A percentile compares a stretch with the other conserved stretches of the same genome.
phyloP scores from a whole-genome alignment of 2,113 vertebrate species.

The Coracopsis vasa region DNA sequence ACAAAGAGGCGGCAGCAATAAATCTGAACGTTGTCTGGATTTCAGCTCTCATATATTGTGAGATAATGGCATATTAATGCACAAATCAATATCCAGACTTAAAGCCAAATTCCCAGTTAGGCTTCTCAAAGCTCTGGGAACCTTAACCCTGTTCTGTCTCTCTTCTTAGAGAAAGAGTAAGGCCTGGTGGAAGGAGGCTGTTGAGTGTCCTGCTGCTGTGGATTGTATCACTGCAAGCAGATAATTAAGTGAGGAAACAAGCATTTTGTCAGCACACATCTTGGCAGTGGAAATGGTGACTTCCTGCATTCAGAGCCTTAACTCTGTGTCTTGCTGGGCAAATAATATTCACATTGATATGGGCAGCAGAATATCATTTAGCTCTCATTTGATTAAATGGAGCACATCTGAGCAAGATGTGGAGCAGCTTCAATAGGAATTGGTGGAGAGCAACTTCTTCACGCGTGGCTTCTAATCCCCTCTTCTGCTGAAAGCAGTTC shows the following conservation, averaged over 20 bases:
- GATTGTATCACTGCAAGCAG: rapidly evolving
- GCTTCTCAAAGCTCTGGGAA: background rate
- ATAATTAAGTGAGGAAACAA: background rate
- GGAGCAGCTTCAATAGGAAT: background rate
- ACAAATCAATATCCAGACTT: conserved; percentile 2
- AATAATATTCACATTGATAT: background rate
- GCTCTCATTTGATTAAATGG: background rate
- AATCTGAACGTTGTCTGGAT: background rate
- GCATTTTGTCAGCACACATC: background rate
- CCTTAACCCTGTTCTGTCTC: background rate
- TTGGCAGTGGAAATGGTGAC: background rate
- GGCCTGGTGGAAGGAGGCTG: background rate
- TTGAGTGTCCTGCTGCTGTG: background rate
- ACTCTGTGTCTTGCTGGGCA: rapidly evolving
- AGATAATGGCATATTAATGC: conserved; percentile 52
- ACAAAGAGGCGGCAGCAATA: background rate
- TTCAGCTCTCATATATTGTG: background rate
- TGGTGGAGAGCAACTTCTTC: background rate
- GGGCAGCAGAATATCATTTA: too few relatives aligned
- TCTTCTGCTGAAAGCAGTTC: background rate
- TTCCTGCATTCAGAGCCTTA: background rate
- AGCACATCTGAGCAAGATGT: background rate
- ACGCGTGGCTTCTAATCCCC: background rate
- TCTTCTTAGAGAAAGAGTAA: too few relatives aligned
- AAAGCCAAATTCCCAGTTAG: background rate